Evolutionary conservation across 92 coral and sea anemone species (phyloP), one percentile per base, ranked within the genome.

Genomic region (Ricordea florida): DNA sequence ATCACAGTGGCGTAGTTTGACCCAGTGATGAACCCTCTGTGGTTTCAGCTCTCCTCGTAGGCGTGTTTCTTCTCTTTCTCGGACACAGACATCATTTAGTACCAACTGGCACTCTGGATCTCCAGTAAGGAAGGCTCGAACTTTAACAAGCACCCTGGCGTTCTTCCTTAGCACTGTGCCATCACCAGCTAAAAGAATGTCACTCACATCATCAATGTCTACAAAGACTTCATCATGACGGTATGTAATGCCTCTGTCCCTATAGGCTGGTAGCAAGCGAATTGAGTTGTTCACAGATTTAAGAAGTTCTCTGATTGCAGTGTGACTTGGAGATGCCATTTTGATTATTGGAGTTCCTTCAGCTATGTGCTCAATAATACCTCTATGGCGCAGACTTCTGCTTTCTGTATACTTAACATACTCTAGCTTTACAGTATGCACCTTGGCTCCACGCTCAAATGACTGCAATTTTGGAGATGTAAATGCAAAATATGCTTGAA

Each of bases 61-160:
- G n/a, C 99, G 84, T 1, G 97, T 75, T 49, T 92, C 97, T 38
- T 96, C 99, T 47, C 88, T 79, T 18, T 90, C 89, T 43, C 88
- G 85, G 52, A 92, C 83, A 15, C 70, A 85, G 28, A 79, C 28
- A 38, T 96, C 99, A 62, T 96, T 96, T 0, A 96, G 69, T 2
- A 92, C 99, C 32, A 96, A 50, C 68, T 96, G 96, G 57, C 99
- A 96, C 45, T 96, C 97, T 10, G 99, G 96, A 37, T 96, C 97
- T 10, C 99, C 99, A 51, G 96, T 96, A 9, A 96, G 77, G 53
- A 96, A 96, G 8, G 96, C 96, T 21, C 96, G 73, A 2, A 96
- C 66, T 66, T 92, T 92, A 45, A 96, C 69, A 29, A 78, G 71
- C 21, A 96, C 97, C 58, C 74, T 78, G 10, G 92, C 89, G 29